A percentile compares a stretch with the other conserved stretches of the same genome.
These are phyloP conservation scores for Rhagonycha lutea DNA, from an alignment of 2,888 invertebrate genomes.

Conservation along the genomic window DNA sequence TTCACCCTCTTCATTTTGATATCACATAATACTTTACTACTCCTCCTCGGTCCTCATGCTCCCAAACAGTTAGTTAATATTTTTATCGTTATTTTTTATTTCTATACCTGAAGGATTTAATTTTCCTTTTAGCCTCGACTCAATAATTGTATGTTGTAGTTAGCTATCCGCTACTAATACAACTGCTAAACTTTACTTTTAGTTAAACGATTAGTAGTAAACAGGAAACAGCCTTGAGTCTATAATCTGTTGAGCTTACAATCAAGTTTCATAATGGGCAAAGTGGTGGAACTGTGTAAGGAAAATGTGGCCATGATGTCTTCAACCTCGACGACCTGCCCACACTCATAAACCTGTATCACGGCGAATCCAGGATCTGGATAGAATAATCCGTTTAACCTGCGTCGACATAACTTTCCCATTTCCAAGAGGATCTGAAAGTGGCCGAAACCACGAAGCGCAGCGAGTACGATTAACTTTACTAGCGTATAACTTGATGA, in stretches of 20 bases:
- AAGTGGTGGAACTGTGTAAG: slow-evolving; percentile 25
- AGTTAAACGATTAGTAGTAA: slow-evolving; percentile 26
- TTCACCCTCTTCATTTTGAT: slow-evolving; percentile 24
- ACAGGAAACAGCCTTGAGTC: slow-evolving; percentile 33
- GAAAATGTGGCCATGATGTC: slow-evolving; percentile 28
- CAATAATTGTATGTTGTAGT: too few relatives aligned
- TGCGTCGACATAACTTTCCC: slow-evolving; percentile 55
- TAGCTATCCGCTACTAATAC: too few relatives aligned
- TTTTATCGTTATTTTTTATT: background rate
- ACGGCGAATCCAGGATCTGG: slow-evolving; percentile 36
- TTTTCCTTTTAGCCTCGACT: background rate
- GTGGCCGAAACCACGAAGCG: slow-evolving; percentile 32
- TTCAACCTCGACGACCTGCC: slow-evolving; percentile 31
- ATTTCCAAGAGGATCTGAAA: slow-evolving; percentile 46
- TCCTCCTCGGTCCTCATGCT: background rate
- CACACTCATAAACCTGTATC: slow-evolving; percentile 33
- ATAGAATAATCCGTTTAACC: slow-evolving; percentile 54
- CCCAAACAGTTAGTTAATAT: background rate
- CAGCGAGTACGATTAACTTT: slow-evolving; percentile 45
- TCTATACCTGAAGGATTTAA: background rate
- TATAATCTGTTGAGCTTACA: slow-evolving; percentile 38
- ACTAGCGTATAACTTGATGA: slow-evolving; percentile 48
- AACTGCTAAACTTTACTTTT: slow-evolving; percentile 16
- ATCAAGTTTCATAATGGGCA: slow-evolving; percentile 21
- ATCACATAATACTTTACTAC: background rate